These are phyloP conservation scores for Pipra filicauda DNA, from an alignment of 2,113 vertebrate species.

Conservation along the genomic window DNA sequence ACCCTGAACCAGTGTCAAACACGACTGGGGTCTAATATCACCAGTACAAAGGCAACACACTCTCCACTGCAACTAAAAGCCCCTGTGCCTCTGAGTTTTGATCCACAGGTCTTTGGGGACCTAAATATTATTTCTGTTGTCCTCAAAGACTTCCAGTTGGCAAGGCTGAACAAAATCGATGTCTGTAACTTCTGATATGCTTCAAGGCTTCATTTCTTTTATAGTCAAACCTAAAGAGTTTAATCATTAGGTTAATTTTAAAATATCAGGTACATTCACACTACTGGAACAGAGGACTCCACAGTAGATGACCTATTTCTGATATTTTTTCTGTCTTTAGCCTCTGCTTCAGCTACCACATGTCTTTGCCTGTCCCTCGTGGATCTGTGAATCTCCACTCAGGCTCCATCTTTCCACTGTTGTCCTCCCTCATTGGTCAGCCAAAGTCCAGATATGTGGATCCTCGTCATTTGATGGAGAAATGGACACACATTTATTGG, in stretches of 20 bases:
- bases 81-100: not conserved
- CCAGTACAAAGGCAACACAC: not conserved
- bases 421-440: not conserved
- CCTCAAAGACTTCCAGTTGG: not conserved
- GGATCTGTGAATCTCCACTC: too few species aligned
- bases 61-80: not conserved
- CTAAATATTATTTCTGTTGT: not conserved
- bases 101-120: not conserved
- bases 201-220: not conserved
- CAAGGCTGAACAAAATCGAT: not conserved
- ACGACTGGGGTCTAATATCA: too few species aligned
- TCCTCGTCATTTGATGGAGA: fast-evolving
- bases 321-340: not conserved
- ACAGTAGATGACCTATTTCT: not conserved
- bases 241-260: not conserved
- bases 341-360: not conserved
- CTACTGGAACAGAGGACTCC: not conserved
- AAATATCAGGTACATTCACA: not conserved
- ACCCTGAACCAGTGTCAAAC: too few species aligned
- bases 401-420: not conserved
- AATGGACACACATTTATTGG: too few species aligned
- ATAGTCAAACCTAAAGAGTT: not conserved
- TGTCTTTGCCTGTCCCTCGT: not conserved
- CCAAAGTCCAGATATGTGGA: not conserved
- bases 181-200: not conserved